Evolutionary conservation across 1,140 invertebrate species (phyloP).

Genomic region (Dendrolimus kikuchii): DNA sequence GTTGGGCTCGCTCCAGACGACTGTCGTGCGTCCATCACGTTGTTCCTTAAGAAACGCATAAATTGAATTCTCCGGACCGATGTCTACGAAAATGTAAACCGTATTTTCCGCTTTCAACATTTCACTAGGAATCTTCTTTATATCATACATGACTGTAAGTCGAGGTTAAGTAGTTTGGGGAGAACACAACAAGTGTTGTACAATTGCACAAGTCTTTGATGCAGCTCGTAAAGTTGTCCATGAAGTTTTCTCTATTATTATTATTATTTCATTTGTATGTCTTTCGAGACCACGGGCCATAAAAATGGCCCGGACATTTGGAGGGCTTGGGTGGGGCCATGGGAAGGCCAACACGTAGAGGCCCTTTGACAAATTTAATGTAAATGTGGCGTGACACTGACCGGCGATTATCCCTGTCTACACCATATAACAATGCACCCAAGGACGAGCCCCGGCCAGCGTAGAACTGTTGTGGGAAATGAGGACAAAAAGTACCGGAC

Average conservation of each 20-base stretch:
- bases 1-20: constrained; percentile 48
- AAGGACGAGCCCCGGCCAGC: too few relatives aligned
- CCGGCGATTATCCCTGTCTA: too few relatives aligned
- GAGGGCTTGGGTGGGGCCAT: too few relatives aligned
- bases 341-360: too few relatives aligned
- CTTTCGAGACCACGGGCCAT: too few relatives aligned
- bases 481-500: too few relatives aligned
- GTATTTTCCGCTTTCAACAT: constrained; percentile 55
- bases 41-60: constrained; percentile 58
- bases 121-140: constrained; percentile 60
- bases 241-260: constrained; percentile 23
- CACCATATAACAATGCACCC: too few relatives aligned
- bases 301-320: too few relatives aligned
- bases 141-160: constrained; percentile 51
- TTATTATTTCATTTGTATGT: too few relatives aligned
- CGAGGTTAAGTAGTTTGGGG: constrained; percentile 54
- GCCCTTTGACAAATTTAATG: too few relatives aligned
- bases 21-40: constrained; percentile 35
- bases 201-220: constrained; percentile 25
- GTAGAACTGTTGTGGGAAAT: too few relatives aligned
- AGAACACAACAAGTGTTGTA: constrained; percentile 45
- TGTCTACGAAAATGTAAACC: constrained; percentile 53
- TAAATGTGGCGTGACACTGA: too few relatives aligned
- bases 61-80: constrained; percentile 54
- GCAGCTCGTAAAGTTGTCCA: constrained; percentile 20